Evolutionary conservation across 2,113 vertebrate genomes (phyloP).

Genomic region (Clarias magur): DNA sequence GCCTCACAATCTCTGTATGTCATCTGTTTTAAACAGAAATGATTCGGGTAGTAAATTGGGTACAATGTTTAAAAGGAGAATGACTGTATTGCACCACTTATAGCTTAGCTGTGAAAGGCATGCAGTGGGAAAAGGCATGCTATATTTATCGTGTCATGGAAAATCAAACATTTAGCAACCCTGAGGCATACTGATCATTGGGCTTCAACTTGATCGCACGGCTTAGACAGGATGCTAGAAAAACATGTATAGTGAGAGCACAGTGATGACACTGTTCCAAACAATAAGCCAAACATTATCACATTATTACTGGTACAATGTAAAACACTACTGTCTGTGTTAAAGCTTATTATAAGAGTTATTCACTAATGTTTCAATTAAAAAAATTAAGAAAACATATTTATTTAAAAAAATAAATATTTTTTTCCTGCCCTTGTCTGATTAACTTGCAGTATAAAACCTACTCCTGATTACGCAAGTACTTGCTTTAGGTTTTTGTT

Average conservation of each 20-base stretch:
- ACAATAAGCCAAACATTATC: background rate
- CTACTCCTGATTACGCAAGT: background rate
- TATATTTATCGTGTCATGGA: background rate
- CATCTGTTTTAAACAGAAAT: background rate
- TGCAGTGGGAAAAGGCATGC: background rate
- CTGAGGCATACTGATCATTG: background rate
- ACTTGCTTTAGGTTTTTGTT: background rate
- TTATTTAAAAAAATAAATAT: too few species aligned
- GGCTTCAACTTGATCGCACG: background rate
- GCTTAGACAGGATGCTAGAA: background rate
- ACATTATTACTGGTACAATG: background rate
- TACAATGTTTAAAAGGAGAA: background rate
- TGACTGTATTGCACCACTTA: background rate
- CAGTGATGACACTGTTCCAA: background rate
- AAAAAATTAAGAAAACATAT: too few species aligned
- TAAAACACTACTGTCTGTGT: background rate
- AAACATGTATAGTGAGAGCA: background rate
- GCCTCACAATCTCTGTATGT: background rate
- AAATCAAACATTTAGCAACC: constrained; percentile 1
- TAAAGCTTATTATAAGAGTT: background rate
- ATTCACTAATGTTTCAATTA: background rate
- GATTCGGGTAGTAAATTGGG: background rate
- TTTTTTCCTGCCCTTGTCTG: too few species aligned
- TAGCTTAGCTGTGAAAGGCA: background rate
- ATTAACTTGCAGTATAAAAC: background rate